Base-by-base conservation (phyloP, 2,797 vertebrate species). In the Myioborus melanocephalus region DNA sequence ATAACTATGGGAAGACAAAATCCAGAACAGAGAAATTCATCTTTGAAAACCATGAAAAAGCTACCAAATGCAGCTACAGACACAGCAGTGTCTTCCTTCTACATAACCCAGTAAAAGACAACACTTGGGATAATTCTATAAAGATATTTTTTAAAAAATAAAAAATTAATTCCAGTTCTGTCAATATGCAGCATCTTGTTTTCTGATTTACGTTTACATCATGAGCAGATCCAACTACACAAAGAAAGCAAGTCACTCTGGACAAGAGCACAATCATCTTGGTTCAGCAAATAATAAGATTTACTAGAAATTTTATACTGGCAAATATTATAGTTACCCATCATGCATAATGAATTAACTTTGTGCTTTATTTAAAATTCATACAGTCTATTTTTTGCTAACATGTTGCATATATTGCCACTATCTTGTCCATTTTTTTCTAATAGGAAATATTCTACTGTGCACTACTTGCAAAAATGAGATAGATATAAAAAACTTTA, bases 321-420 rank as follows among this genome's bases (percentile, higher is more conserved):
- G 65, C 50, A 88, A 90, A 90, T 90, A 90, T 89, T 95, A 72
- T 22, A 83, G 76, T 46, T 94, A 91, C 83, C 32, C 49, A 95
- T 95, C 65, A 90, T 32, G 37, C 41, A 94, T 91, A 94, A 96
- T 75, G 39, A 94, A 94, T 61, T 92, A 79, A 94, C 56, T 90
- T 84, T 81, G 44, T 69, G 64, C 43, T 95, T 94, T 53, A 94
- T 86, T 92, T 90, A 94, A 92, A 92, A 95, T 84, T 84, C 47
- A 91, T 79, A 61, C 32, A 69, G 68, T 28, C 66, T 87, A 56
- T 5, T 88, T 95, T 83, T 71, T 81, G 47, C 43, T 80, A 93
- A 82, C 12, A 35, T 26, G 12, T 46, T 88, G 66, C 72, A 87
- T 68, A 44, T 39, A 92, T 82, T 81, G 78, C 35, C 14, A 23